phyloP scores from a whole-genome alignment of 1,140 invertebrate genomes.

The Camponotus pennsylvanicus region DNA sequence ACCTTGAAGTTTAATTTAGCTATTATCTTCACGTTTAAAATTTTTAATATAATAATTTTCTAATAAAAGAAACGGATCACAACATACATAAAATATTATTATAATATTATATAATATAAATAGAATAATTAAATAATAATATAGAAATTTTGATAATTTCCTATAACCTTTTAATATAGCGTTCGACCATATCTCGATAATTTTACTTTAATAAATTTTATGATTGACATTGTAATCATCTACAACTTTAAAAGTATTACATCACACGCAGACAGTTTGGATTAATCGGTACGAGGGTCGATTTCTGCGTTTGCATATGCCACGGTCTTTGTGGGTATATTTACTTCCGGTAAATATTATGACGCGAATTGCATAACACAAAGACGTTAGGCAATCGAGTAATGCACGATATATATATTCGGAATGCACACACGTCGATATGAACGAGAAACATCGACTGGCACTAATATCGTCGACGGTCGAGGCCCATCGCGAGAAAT shows the following conservation, averaged over 20 bases:
- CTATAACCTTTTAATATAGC: too few relatives aligned
- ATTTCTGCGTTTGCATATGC: not conserved
- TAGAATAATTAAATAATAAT: too few relatives aligned
- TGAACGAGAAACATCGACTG: not conserved
- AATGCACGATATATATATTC: not conserved
- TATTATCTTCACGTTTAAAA: not conserved
- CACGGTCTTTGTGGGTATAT: not conserved
- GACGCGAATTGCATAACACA: conserved; percentile 29
- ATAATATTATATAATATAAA: too few relatives aligned
- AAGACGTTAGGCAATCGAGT: conserved; percentile 19
- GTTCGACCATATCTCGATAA: not conserved
- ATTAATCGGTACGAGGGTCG: not conserved
- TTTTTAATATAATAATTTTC: too few relatives aligned
- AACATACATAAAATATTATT: too few relatives aligned
- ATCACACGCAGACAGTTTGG: not conserved
- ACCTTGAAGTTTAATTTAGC: too few relatives aligned
- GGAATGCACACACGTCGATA: not conserved
- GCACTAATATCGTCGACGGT: not conserved
- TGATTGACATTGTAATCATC: not conserved
- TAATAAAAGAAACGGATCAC: too few relatives aligned
- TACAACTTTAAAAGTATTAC: not conserved
- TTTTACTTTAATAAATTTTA: not conserved
- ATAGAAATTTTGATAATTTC: too few relatives aligned
- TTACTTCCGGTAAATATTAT: conserved; percentile 43
- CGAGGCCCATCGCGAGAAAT: conserved; percentile 6